phyloP scores from a whole-genome alignment of 2,797 vertebrate genomes.

The Setipinna tenuifilis region DNA sequence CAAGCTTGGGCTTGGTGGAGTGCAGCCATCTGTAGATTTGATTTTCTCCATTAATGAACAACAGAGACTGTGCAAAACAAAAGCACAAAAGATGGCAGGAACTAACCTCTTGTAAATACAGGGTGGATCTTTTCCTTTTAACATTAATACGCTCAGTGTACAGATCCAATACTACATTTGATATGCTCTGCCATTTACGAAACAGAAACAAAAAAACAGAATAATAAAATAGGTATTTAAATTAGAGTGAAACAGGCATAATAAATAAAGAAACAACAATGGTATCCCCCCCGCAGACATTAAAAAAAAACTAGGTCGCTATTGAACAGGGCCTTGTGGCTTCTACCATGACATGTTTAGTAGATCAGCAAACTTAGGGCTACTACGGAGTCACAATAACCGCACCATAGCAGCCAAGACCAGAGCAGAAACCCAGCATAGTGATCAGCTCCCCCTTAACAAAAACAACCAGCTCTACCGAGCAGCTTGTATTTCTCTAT shows the following conservation, averaged over 20 bases:
- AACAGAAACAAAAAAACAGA: constrained; percentile 38
- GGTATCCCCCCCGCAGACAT: constrained; percentile 29
- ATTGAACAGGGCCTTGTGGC: constrained; percentile 42
- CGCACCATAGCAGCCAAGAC: constrained; percentile 31
- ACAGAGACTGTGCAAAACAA: neutral
- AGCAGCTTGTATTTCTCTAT: constrained; percentile 26
- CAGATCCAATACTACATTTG: constrained; percentile 48
- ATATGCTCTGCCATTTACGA: constrained; percentile 26
- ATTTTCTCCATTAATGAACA: constrained; percentile 15
- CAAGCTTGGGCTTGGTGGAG: neutral
- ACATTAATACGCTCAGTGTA: constrained; percentile 46
- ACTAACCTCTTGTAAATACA: constrained; percentile 39
- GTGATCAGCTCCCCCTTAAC: constrained; percentile 20
- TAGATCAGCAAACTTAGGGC: constrained; percentile 32
- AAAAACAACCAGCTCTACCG: constrained; percentile 24
- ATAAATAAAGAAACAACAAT: constrained; percentile 58
- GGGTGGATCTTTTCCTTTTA: constrained; percentile 23
- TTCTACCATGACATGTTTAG: constrained; percentile 32
- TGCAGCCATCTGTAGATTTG: constrained; percentile 18
- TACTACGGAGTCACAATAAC: constrained; percentile 20
- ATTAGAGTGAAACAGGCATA: constrained; percentile 52
- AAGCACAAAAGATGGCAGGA: constrained; percentile 28
- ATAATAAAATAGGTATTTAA: constrained; percentile 51
- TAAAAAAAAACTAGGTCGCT: constrained; percentile 31
- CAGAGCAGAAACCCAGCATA: constrained; percentile 10